Base-by-base conservation (phyloP, 2,888 invertebrate species). In the Halictus quadricinctus region DNA sequence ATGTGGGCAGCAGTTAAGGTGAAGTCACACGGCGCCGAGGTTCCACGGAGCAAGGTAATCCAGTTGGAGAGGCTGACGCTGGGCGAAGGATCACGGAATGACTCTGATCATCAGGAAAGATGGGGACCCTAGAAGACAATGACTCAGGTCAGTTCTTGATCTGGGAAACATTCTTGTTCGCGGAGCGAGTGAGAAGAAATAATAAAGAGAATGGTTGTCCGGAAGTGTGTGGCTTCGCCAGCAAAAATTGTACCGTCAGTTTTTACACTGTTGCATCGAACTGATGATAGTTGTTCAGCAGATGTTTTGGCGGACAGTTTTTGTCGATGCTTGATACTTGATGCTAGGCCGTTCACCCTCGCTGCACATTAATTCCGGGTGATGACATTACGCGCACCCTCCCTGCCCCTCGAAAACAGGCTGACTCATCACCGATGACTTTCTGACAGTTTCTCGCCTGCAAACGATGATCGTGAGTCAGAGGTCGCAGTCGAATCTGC, bases 31-130 rank as follows among this genome's bases (percentile, higher is more conserved):
- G 60, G 72, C 25, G 78, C 21, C 60, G 54, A 69, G 75, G 77
- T 48, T 43, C 72, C 80, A 21, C 64, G 76, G 73, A 88, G 89
- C 92, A 92, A 92, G 92, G 92, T 92, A 91, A 92, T 92, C 92
- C 92, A 72, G 92, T 92, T 88, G 86, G 86, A 91, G 90, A 91
- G 79, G 74, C 80, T 83, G 79, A 66, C 54, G 43, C 18, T 60
- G 58, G 50, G 13, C 60, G n/a, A 58, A 58, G 58, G 58, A 58
- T n/a, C 58, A 25, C 10, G 4, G 58, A n/a, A n/a, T 58, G 58
- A n/a, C 58, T 58, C 58, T 12, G 58, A 58, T 58, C 4, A 58
- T n/a, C 58, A n/a, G n/a, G 58, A 12, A 12, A 58, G 58, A 58
- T 25, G n/a, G 0, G n/a, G 12, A 12, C 12, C n/a, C 58, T 4